Conservation (phyloP, 1,140 invertebrate species). For the Episyrphus balteatus region DNA sequence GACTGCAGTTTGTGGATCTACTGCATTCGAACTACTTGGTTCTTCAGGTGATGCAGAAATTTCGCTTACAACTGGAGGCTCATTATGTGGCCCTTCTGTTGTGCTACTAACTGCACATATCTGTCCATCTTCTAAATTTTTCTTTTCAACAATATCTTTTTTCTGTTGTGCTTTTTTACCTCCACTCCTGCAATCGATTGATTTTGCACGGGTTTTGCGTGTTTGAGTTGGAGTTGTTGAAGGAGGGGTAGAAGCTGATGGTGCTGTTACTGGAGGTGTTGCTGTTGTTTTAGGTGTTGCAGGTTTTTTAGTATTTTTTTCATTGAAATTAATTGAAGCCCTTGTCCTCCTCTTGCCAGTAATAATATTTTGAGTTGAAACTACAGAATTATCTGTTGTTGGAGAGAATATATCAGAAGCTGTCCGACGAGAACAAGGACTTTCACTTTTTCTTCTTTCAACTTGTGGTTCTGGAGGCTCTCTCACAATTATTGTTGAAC, state of each 20-base stretch:
- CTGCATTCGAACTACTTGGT: background rate
- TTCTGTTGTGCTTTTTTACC: background rate
- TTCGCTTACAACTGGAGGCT: too few relatives aligned
- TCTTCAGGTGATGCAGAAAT: background rate
- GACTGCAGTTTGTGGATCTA: background rate
- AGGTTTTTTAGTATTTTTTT: slow-evolving; percentile 3
- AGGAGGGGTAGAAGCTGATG: too few relatives aligned
- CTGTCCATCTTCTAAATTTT: slow-evolving; percentile 1
- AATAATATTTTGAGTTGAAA: slow-evolving; percentile 30
- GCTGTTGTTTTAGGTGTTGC: background rate
- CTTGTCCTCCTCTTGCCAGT: slow-evolving; percentile 22
- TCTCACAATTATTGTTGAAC: background rate
- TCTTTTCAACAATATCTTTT: background rate
- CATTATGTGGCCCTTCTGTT: background rate
- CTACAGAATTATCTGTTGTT: slow-evolving; percentile 18
- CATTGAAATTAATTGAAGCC: slow-evolving; percentile 12
- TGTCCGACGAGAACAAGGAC: background rate
- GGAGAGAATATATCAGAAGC: too few relatives aligned
- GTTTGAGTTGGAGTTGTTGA: background rate
- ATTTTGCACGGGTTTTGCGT: background rate
- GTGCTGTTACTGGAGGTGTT: background rate
- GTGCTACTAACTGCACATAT: slow-evolving; percentile 4
- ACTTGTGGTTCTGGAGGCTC: background rate
- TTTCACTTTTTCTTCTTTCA: background rate
- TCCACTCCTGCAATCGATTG: too few relatives aligned